phyloP scores from a whole-genome alignment of 2,113 vertebrate species.

The Muntiacus muntjak region DNA sequence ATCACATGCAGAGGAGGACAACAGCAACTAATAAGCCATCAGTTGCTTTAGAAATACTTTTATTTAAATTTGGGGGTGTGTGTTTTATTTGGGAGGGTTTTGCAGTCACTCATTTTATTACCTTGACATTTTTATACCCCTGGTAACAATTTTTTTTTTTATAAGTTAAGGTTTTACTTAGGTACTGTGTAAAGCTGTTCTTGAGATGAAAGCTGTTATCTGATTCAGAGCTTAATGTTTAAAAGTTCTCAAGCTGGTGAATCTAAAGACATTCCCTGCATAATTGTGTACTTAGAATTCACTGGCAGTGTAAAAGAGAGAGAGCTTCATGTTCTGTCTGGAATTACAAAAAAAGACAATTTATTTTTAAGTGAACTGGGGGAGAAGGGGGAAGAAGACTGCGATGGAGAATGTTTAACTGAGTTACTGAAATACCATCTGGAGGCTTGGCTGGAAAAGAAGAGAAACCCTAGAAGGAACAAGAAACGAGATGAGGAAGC shows the following conservation, averaged over 20 bases:
- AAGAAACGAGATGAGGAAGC: neutral
- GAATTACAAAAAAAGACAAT: conserved; percentile 74
- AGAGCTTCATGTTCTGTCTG: conserved; percentile 71
- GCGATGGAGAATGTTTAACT: conserved; percentile 55
- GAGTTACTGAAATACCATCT: conserved; percentile 69
- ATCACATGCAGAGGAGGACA: conserved; percentile 37
- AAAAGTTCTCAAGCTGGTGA: conserved; percentile 80
- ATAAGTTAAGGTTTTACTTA: conserved; percentile 78
- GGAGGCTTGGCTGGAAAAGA: conserved; percentile 36
- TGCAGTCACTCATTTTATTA: conserved; percentile 70
- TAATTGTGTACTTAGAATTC: conserved; percentile 83
- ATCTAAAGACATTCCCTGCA: conserved; percentile 79
- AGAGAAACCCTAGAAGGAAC: conserved; percentile 50
- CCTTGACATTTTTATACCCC: conserved; percentile 71
- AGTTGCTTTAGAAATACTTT: conserved; percentile 30
- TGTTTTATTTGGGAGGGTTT: conserved; percentile 69
- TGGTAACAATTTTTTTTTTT: conserved; percentile 22
- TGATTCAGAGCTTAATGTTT: conserved; percentile 81
- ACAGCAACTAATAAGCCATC: conserved; percentile 39
- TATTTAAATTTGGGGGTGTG: conserved; percentile 61
- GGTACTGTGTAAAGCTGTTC: conserved; percentile 65
- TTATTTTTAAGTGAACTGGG: conserved; percentile 80
- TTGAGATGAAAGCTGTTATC: conserved; percentile 80
- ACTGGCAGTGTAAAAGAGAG: conserved; percentile 70
- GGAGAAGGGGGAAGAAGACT: conserved; percentile 14